Conservation (phyloP, 2,113 vertebrate species). For the Nycticorax nycticorax region DNA sequence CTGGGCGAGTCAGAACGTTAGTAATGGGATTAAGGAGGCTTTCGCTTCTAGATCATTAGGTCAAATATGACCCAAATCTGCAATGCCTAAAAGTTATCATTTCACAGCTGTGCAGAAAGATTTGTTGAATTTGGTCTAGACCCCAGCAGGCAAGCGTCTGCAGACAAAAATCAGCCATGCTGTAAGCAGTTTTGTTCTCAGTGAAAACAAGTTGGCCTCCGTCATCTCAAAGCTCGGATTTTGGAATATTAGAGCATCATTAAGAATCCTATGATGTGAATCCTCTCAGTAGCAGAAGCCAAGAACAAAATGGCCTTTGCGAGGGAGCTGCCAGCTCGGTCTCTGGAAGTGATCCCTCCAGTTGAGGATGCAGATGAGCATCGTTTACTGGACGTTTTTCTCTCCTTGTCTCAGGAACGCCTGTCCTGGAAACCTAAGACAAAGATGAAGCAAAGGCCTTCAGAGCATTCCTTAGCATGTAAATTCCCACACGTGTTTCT, state of each 20-base stretch:
- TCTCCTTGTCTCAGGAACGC: background rate
- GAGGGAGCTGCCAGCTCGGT: background rate
- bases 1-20: background rate
- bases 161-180: background rate
- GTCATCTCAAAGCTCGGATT: background rate
- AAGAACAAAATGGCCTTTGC: background rate
- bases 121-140: constrained; percentile 30
- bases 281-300: background rate
- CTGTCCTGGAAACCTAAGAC: background rate
- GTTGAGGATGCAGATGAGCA: fast-evolving
- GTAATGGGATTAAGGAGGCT: background rate
- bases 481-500: background rate
- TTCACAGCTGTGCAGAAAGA: constrained; percentile 32
- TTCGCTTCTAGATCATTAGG: constrained; percentile 15
- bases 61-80: background rate
- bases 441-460: background rate
- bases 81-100: constrained; percentile 16
- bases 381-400: background rate
- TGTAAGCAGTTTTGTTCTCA: background rate
- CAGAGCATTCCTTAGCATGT: background rate
- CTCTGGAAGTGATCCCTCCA: background rate
- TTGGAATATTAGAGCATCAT: background rate
- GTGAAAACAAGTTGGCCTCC: background rate
- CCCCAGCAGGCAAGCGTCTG: background rate
- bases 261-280: background rate